Base-by-base conservation (phyloP, 2,797 vertebrate genomes). In the Neosilurus mollespiculum region DNA sequence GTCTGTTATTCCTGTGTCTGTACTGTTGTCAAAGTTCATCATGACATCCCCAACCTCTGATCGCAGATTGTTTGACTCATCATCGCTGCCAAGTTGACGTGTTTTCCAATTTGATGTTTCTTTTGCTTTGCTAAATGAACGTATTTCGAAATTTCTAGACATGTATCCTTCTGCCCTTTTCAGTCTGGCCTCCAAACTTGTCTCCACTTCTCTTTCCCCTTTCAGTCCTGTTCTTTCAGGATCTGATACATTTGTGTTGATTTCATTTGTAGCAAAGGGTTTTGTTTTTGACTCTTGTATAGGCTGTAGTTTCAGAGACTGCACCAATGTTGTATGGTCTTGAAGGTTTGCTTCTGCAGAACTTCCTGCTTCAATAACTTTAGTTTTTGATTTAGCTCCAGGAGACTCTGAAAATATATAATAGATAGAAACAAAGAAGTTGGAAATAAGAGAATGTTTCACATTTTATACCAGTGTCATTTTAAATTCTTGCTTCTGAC, bases 251-350 rank as follows among this genome's bases (percentile, higher is more conserved):
- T 53, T 30, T n/a, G 7, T 65, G n/a, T 53, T 22, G 16, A 15
- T 16, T 64, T 73, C 43, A 54, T 51, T 70, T 22, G 26, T 43
- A 30, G 71, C 53, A 34, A 8, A 71, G 7, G 34, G 77, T 18
- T 88, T 86, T 24, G 34, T 26, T 56, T 81, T 73, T 16, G 26
- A 59, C 58, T 85, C 79, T 61, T 78, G 78, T 30, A 62, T 49
- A 77, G 62, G 56, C 0, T 72, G 64, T 66, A 53, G 43, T 15
- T 76, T 56, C 76, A 24, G 43, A 43, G 73, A 78, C 62, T 15
- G 14, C 1, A 54, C 2, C 1, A 24, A 24, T 66, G 70, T 12
- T 59, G 53, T 49, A 64, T 56, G n/a, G 9, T 70, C 82, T 72
- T 76, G 79, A 10, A 37, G 75, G 76, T 78, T 72, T 76, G 56